Evolutionary conservation across 2,888 invertebrate species (phyloP).

Genomic region (Nebria salina): DNA sequence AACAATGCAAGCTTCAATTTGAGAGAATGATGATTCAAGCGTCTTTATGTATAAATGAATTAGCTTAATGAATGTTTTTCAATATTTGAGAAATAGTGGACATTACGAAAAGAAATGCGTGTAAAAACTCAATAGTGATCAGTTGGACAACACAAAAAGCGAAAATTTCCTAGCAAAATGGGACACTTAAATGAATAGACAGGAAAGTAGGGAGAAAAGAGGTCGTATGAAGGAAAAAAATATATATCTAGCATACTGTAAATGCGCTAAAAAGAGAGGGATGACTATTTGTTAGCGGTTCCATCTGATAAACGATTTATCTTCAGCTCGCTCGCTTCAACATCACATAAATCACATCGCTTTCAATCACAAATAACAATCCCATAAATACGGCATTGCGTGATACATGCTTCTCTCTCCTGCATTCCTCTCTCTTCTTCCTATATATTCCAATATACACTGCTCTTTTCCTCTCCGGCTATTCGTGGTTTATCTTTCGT

Average conservation of each 20-base stretch:
- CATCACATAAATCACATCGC: slow-evolving; percentile 44
- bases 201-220: not conserved
- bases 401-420: slow-evolving; percentile 9
- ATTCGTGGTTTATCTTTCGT: not conserved
- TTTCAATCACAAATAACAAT: slow-evolving; percentile 44
- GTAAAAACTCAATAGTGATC: too few relatives aligned
- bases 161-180: not conserved
- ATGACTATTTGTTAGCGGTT: slow-evolving; percentile 7
- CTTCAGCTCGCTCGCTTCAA: slow-evolving; percentile 38
- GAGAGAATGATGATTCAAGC: too few relatives aligned
- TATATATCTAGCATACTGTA: not conserved
- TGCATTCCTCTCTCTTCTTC: not conserved
- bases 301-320: slow-evolving; percentile 43
- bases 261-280: not conserved
- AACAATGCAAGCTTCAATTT: too few relatives aligned
- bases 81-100: too few relatives aligned
- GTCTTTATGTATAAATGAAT: too few relatives aligned
- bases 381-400: slow-evolving; percentile 41
- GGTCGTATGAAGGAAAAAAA: not conserved
- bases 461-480: not conserved
- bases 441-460: not conserved
- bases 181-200: not conserved
- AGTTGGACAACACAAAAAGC: too few relatives aligned
- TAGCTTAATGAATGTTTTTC: too few relatives aligned
- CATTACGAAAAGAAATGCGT: too few relatives aligned